These are phyloP conservation scores for Epicauta chinensis DNA, from an alignment of 1,140 invertebrate species.

Conservation along the genomic window DNA sequence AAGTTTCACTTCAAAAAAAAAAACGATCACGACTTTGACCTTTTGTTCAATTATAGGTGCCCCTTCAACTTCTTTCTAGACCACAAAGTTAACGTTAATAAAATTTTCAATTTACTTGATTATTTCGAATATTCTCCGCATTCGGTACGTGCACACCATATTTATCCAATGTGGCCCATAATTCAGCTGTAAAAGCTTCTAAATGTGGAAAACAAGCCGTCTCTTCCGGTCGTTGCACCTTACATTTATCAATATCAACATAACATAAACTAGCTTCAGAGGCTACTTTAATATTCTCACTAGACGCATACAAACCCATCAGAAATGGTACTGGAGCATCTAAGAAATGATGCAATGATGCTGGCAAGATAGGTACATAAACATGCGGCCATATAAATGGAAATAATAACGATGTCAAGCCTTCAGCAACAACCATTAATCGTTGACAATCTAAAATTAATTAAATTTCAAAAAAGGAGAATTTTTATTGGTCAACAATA, in stretches of 20 bases:
- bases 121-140: conserved; percentile 33
- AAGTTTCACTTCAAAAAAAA: too few relatives aligned
- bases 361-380: conserved; percentile 96
- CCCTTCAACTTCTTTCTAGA: too few relatives aligned
- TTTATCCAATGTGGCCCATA: conserved; percentile 72
- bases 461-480: conserved; percentile 5
- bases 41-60: too few relatives aligned
- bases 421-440: conserved; percentile 95
- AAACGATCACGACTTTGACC: too few relatives aligned
- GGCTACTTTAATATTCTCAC: conserved; percentile 47
- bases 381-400: conserved; percentile 98
- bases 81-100: background rate
- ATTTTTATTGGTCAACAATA: conserved; percentile 38
- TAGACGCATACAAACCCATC: conserved; percentile 72
- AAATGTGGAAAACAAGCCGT: conserved; percentile 87
- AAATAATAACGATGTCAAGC: conserved; percentile 81
- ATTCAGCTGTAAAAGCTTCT: conserved; percentile 78
- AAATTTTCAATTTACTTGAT: conserved; percentile 30
- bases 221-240: conserved; percentile 92
- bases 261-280: conserved; percentile 85
- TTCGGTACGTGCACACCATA: conserved; percentile 52
- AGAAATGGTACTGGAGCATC: conserved; percentile 99
- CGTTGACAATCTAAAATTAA: conserved; percentile 71
- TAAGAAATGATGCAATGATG: conserved; percentile 91
- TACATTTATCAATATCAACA: conserved; percentile 91